Evolutionary conservation across 2,113 vertebrate species (phyloP).

Genomic region (Ornithorhynchus anatinus): DNA sequence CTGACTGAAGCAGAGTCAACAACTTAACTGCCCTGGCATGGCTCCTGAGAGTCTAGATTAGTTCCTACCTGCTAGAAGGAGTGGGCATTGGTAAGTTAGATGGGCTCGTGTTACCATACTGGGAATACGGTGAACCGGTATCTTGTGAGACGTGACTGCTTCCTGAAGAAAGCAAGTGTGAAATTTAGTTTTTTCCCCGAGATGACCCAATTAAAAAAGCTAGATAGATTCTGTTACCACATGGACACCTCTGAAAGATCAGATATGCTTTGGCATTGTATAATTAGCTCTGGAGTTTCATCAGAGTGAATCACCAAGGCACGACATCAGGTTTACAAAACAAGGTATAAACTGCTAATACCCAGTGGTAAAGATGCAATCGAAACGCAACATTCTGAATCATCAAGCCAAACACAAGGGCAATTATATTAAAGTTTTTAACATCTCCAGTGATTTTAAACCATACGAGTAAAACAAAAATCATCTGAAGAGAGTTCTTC

Average conservation of each 20-base stretch:
- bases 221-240: accelerated
- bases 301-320: background rate
- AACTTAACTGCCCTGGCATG: too few species aligned
- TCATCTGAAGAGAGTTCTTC: constrained; percentile 1
- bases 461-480: constrained; percentile 1
- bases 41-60: too few species aligned
- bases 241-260: background rate
- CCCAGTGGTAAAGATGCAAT: background rate
- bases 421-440: accelerated
- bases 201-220: background rate
- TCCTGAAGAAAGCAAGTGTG: constrained; percentile 68
- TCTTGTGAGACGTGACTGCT: constrained; percentile 86
- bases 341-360: background rate
- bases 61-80: constrained; percentile 58
- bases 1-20: too few species aligned
- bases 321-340: background rate
- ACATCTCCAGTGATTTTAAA: background rate
- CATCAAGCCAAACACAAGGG: background rate
- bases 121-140: constrained; percentile 63
- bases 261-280: background rate
- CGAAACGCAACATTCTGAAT: background rate
- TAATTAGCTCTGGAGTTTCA: background rate
- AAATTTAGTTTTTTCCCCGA: background rate
- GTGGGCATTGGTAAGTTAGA: constrained; percentile 59
- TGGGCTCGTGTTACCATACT: constrained; percentile 65